Base-by-base conservation (phyloP, 2,888 invertebrate genomes). In the Gastrophysa polygoni region DNA sequence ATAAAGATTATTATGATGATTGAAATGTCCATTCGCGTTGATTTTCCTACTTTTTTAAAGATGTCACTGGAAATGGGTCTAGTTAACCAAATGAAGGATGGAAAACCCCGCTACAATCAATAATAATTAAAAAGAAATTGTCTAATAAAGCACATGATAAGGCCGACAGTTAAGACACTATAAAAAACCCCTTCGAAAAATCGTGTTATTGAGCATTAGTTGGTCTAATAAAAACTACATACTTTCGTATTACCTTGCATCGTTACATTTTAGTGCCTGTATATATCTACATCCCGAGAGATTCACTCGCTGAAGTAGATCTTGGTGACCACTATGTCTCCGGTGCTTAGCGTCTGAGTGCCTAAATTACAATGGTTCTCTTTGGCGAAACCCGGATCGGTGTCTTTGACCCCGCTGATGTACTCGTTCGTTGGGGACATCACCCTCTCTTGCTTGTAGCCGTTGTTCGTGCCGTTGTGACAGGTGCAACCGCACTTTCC, bases 311-410 rank as follows among this genome's bases (percentile, higher is more conserved):
- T 78, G 71, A 82, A 82, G 72, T 74, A 89, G 75, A 95, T 92
- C 82, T 92, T 91, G 47, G 94, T 95, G 74, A 95, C 93, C 57
- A 95, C 95, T 76, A 96, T 92, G 79, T 95, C 95, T 52, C 95
- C 95, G 16, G 95, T 95, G 78, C 94, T 94, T 49, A 94, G 84
- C 1, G 95, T 95, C 82, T 96, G 95, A 61, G 91, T 90, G 29
- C 88, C 89, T 63, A 88, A 85, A 71, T 88, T 87, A 11, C 67
- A 77, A 80, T 80, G 83, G 82, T 78, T 83, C 61, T 74, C 78
- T 80, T 83, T 84, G 77, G 82, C 82, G 76, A 66, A 57, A 34
- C 82, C 82, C 65, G 80, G 79, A 69, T 79, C 82, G 58, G 80
- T 75, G 24, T 69, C 74, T 20, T 68, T 71, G 1, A 68, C 67